Base-by-base conservation (phyloP, 1,140 invertebrate species). In the Drosophila eugracilis region DNA sequence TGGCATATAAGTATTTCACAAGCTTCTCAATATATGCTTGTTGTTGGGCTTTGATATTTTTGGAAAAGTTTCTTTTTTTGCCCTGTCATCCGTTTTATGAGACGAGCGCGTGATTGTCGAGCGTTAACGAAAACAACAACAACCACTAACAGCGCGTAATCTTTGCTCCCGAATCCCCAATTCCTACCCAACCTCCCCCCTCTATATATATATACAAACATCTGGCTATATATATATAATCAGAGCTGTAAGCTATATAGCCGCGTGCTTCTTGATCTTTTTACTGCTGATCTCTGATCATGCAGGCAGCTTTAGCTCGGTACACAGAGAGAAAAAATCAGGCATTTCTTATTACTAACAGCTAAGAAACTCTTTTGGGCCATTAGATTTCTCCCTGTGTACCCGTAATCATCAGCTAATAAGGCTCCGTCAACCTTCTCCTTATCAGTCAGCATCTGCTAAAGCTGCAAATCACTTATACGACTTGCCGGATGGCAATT, bases 51-150 rank as follows among this genome's bases (percentile, higher is more conserved):
- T 65, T 44, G 73, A 79, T 79, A 79, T 80, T 80, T 81, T 80
- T 81, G 78, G 78, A 80, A 71, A 75, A 52, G 26, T 65, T 59
- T 32, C 24, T 19, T 57, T 32, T 34, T 19, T 57, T 24, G 63
- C 63, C 15, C 45, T 66, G 63, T 67, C 63, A 67, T 77, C 36
- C 30, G 50, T 49, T 75, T 66, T 57, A 78, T 53, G 72, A 65
- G 53, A 52, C 34, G 42, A 80, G 71, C 77, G 78, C 77, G 78
- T 80, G 77, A 80, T 80, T 80, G 47, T 59, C 49, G 62, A 52
- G 39, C 55, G 54, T 55, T 60, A 47, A 77, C 30, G 42, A 32
- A 45, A 34, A 41, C 37, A 72, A 36, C 19, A 57, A 36, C 47
- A 72, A 24, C 24, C 45, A 37, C 30, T 32, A 22, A 48, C 50